Base-by-base conservation (phyloP, 2,888 invertebrate species). In the Napeogenes sylphis region DNA sequence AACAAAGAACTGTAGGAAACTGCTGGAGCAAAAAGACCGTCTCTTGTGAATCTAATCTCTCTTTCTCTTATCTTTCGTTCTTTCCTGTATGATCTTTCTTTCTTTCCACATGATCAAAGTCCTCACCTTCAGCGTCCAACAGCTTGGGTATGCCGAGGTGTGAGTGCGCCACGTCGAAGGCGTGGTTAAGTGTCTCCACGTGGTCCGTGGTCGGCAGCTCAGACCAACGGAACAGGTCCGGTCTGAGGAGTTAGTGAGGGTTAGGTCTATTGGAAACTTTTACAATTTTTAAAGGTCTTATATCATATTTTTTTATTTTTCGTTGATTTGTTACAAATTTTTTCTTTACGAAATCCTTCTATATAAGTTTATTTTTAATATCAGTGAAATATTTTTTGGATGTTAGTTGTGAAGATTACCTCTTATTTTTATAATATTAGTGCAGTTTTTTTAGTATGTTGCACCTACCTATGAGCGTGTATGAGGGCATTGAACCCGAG, bases 401-500 rank as follows among this genome's bases (percentile, higher is more conserved):
- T 21, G 21, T 21, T 21, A 21, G 21, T 21, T 21, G 21, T 21
- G 21, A 21, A 21, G 21, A 21, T 21, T 21, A 21, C 21, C 21
- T 21, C 21, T 21, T 21, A 21, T 42, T 12, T 42, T 2, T 42
- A 42, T 42, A 42, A 42, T 12, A 42, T 42, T 42, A 42, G 10
- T 42, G 12, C 3, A 2, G 10, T 21, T 33, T 30, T 21, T 21
- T 58, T 33, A 45, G 4, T 47, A n/a, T 59, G n/a, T 38, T 35
- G 35, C 4, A 35, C 2, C 30, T 46, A 84, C 89, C 89, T 85
- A 89, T 99, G 99, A 35, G 98, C 95, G 82, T 99, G 99, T 77
- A 99, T 99, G 68, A 99, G 95, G 4, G 99, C 99, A 86, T 99
- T 99, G 92, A 99, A 99, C 53, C 98, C 99, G 71, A 99, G 93